These are phyloP conservation scores for Amphimedon queenslandica DNA, from an alignment of 37 sponge, comb jelly and placozoan genomes.

Conservation along the genomic window DNA sequence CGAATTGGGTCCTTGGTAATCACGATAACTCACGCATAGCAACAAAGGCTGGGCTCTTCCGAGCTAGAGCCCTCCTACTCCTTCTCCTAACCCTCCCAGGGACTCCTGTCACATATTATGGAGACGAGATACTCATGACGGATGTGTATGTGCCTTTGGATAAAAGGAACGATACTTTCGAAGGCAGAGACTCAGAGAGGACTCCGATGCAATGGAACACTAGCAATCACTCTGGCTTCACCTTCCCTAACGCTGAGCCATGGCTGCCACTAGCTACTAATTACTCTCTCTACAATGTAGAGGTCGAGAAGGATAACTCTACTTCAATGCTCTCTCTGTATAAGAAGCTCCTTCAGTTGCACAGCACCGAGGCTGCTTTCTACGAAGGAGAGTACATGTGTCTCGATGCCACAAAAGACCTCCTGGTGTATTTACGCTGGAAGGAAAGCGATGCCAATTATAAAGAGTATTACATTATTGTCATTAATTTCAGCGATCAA, in stretches of 20 bases:
- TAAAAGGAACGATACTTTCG: constrained; percentile 30
- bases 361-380: constrained; percentile 19
- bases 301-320: constrained; percentile 26
- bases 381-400: constrained; percentile 15
- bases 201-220: constrained; percentile 93
- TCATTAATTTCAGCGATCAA: constrained; percentile 52
- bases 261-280: constrained; percentile 84
- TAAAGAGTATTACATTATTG: constrained; percentile 22
- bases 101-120: constrained; percentile 89
- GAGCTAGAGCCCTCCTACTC: constrained; percentile 61
- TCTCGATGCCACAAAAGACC: constrained; percentile 21
- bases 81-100: constrained; percentile 82
- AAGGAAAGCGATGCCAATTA: constrained; percentile 2
- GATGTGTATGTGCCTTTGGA: constrained; percentile 55
- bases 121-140: constrained; percentile 84
- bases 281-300: constrained; percentile 51
- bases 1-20: constrained; percentile 95
- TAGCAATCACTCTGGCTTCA: constrained; percentile 72
- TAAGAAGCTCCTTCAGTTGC: constrained; percentile 33
- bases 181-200: constrained; percentile 70
- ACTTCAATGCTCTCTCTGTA: constrained; percentile 59
- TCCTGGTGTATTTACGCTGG: constrained; percentile 52
- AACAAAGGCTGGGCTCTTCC: constrained; percentile 49
- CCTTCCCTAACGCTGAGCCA: constrained; percentile 15
- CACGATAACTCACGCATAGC: constrained; percentile 85